Percentiles rank a stretch among this genome's conserved stretches.
Evolutionary conservation across 2,797 vertebrate genomes (phyloP).

Genomic region (Numenius phaeopus): DNA sequence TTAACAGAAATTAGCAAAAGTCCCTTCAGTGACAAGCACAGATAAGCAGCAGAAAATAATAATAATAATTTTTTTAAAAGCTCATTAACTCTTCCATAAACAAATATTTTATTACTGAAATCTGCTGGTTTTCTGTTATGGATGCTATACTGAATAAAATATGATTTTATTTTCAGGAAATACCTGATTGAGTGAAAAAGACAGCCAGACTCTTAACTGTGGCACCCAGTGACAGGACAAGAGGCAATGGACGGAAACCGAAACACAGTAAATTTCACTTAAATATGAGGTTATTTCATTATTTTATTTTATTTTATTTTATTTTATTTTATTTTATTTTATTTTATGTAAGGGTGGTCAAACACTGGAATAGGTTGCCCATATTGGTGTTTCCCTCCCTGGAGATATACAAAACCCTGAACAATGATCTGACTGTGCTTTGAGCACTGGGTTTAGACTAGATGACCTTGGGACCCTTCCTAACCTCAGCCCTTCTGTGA

Average conservation of each 20-base stretch:
- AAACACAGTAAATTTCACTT: neutral
- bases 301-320: neutral
- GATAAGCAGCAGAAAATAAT: neutral
- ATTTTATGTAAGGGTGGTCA: neutral
- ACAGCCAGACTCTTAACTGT: neutral
- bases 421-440: neutral
- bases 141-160: neutral
- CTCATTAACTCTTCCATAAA: neutral
- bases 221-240: neutral
- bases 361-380: neutral
- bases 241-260: neutral
- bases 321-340: neutral
- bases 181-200: neutral
- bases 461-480: neutral
- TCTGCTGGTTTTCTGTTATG: neutral
- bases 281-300: neutral
- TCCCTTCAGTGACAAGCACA: neutral
- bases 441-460: neutral
- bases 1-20: neutral
- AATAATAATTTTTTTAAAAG: neutral
- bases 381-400: neutral
- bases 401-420: neutral
- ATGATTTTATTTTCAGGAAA: neutral
- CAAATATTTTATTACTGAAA: neutral
- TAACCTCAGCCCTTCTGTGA: neutral